Conservation (phyloP, 2,888 invertebrate species). For the Hirtodrosophila trivittata region DNA sequence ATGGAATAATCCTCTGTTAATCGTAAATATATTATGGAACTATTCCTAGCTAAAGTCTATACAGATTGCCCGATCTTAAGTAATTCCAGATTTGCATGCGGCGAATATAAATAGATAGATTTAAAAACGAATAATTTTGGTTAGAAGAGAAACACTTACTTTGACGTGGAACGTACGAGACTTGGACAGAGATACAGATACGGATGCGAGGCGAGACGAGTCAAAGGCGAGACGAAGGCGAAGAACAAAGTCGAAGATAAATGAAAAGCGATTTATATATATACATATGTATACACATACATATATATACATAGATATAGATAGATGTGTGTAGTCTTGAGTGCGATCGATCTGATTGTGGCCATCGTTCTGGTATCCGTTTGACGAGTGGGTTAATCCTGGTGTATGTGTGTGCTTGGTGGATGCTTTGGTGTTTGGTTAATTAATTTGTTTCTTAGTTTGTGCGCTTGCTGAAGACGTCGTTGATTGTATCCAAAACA, state of each 20-base stretch:
- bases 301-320: not conserved
- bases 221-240: slow-evolving; percentile 21
- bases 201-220: slow-evolving; percentile 43
- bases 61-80: no score
- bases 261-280: slow-evolving; percentile 39
- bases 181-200: slow-evolving; percentile 48
- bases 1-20: no score
- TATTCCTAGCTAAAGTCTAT: no score
- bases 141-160: slow-evolving; percentile 37
- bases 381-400: slow-evolving; percentile 12
- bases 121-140: slow-evolving; percentile 14
- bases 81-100: no score
- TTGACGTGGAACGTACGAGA: slow-evolving; percentile 28
- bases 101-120: not conserved
- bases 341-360: not conserved
- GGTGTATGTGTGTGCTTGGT: no score
- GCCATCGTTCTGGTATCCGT: no score
- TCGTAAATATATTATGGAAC: no score
- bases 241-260: slow-evolving; percentile 35
- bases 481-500: slow-evolving; percentile 43
- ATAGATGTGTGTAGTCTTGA: slow-evolving; percentile 5
- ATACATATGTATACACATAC: not conserved
- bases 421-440: slow-evolving; percentile 11
- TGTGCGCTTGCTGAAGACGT: slow-evolving; percentile 19
- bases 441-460: slow-evolving; percentile 12